Evolutionary conservation across 2,797 vertebrate genomes (phyloP).

Genomic region (Distichodus sexfasciatus): DNA sequence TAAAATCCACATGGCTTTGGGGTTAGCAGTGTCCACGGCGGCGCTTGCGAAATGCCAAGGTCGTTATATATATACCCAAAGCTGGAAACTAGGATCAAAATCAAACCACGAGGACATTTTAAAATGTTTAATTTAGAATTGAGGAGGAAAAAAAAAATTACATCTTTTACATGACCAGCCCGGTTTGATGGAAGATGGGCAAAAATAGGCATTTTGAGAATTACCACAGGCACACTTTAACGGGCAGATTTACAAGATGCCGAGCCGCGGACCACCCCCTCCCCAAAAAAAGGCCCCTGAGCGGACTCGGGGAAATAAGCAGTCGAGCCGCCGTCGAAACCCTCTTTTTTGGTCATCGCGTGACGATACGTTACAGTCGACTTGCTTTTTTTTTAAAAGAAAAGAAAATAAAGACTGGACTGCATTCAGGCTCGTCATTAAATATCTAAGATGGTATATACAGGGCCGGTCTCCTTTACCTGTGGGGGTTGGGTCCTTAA

Average conservation of each 20-base stretch:
- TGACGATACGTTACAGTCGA: conserved; percentile 70
- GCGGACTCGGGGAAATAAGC: no score
- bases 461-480: conserved; percentile 67
- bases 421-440: conserved; percentile 59
- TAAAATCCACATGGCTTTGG: conserved; percentile 39
- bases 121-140: conserved; percentile 86
- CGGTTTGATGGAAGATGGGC: conserved; percentile 78
- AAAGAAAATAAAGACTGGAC: conserved; percentile 45
- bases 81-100: conserved; percentile 49
- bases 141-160: no score
- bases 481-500: conserved; percentile 62
- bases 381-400: conserved; percentile 72
- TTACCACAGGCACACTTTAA: conserved; percentile 87
- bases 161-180: conserved; percentile 80
- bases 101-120: conserved; percentile 65
- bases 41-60: conserved; percentile 15
- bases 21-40: conserved; percentile 16
- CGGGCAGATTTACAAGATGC: conserved; percentile 86
- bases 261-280: conserved; percentile 72
- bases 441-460: conserved; percentile 75
- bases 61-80: no score
- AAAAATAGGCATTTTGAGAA: conserved; percentile 81
- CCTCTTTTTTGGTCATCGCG: conserved; percentile 91
- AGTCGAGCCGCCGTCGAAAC: conserved; percentile 67
- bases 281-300: not conserved